Evolutionary conservation across 2,113 vertebrate species (phyloP).

Genomic region (Eurypyga helias): DNA sequence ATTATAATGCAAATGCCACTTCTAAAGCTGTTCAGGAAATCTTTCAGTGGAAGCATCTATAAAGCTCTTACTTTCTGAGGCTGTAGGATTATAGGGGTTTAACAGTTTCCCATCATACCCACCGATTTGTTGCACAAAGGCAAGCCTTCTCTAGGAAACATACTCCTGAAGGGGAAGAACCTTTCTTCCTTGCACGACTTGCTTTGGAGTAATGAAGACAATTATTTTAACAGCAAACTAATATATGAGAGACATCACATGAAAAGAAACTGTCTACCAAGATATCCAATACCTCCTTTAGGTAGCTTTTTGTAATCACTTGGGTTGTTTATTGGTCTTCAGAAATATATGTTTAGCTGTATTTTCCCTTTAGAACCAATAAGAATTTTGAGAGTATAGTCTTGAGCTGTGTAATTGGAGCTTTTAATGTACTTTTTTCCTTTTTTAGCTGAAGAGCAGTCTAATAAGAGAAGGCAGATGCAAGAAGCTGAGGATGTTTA

Average conservation of each 20-base stretch:
- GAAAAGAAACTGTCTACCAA: background rate
- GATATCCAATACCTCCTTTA: background rate
- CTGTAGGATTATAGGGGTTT: background rate
- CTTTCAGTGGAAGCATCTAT: background rate
- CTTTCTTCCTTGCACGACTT: background rate
- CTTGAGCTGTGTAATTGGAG: background rate
- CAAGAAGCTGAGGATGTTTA: slow-evolving; percentile 92
- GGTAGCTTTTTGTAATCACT: background rate
- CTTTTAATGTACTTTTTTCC: background rate
- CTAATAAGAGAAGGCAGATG: slow-evolving; percentile 84
- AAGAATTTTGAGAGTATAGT: background rate
- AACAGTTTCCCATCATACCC: background rate
- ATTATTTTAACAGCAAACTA: background rate
- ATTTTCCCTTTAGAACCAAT: background rate
- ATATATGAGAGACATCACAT: background rate
- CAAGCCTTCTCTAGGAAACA: accelerated
- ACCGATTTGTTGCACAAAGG: background rate
- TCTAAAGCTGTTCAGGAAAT: background rate
- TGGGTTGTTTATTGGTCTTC: background rate
- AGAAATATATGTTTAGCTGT: background rate
- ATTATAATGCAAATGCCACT: background rate
- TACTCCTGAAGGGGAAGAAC: background rate
- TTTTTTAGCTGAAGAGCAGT: slow-evolving; percentile 89
- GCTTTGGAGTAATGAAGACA: background rate
- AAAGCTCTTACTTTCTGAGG: background rate